Evolutionary conservation across 2,113 vertebrate genomes (phyloP).

Genomic region (Spermophilus dauricus): DNA sequence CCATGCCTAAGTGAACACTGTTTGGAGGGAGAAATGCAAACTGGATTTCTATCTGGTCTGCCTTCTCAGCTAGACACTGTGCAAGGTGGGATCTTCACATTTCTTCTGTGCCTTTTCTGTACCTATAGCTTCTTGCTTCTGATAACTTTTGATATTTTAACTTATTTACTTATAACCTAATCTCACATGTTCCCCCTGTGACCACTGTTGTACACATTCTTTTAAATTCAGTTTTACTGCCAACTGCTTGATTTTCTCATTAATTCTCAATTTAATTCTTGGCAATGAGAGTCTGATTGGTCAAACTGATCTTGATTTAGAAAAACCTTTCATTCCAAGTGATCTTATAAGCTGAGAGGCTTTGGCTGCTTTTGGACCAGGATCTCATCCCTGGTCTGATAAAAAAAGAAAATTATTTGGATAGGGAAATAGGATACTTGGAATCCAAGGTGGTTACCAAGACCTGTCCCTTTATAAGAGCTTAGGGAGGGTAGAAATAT

Average conservation of each 20-base stretch:
- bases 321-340: background rate
- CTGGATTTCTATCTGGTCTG: background rate
- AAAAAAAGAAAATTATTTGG: background rate
- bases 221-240: background rate
- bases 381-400: background rate
- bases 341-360: background rate
- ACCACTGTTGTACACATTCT: background rate
- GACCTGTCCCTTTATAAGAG: background rate
- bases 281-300: constrained; percentile 13
- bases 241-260: constrained; percentile 3
- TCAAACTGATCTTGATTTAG: background rate
- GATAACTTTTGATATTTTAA: background rate
- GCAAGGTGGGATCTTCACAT: background rate
- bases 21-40: background rate
- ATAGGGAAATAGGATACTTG: background rate
- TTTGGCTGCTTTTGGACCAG: background rate
- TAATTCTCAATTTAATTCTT: constrained; percentile 18
- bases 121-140: background rate
- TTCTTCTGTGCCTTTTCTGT: background rate
- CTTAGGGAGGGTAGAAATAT: background rate
- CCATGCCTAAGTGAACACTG: background rate
- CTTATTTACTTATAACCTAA: background rate
- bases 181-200: background rate
- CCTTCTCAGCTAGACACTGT: background rate
- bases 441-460: background rate